A percentile compares a stretch with the other conserved stretches of the same genome.
Evolutionary conservation across 2,888 invertebrate genomes (phyloP).

Genomic region (Sturmia bella): DNA sequence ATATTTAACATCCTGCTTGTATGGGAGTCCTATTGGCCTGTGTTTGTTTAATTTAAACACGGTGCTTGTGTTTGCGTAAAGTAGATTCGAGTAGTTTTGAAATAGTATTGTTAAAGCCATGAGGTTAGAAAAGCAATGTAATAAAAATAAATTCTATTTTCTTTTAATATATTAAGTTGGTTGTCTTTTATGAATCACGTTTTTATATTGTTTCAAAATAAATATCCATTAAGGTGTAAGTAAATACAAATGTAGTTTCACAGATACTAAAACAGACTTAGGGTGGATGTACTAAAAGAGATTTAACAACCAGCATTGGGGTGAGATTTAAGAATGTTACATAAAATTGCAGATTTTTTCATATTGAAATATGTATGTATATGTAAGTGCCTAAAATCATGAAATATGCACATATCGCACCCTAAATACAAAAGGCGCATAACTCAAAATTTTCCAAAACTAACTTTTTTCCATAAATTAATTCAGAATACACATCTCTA

Average conservation of each 20-base stretch:
- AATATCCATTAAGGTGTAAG: conserved; percentile 67
- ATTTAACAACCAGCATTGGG: too few species aligned
- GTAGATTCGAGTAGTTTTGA: not conserved
- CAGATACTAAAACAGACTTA: conserved; percentile 3
- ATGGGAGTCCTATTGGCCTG: not conserved
- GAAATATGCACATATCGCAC: too few species aligned
- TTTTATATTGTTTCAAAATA: conserved; percentile 54
- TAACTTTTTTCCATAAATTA: too few species aligned
- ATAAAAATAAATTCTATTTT: conserved; percentile 39
- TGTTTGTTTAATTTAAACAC: not conserved
- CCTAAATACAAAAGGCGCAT: too few species aligned
- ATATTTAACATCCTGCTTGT: conserved; percentile 1
- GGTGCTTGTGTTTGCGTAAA: conserved; percentile 6
- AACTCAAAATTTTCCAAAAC: too few species aligned
- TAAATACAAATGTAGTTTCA: conserved; percentile 53
- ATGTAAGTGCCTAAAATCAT: too few species aligned
- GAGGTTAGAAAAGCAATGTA: conserved; percentile 46
- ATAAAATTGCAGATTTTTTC: too few species aligned
- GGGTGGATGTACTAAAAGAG: not conserved
- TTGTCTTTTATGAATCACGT: conserved; percentile 61
- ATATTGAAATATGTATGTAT: too few species aligned
- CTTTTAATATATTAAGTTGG: conserved; percentile 30
- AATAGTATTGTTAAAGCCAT: conserved; percentile 34
- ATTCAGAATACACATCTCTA: too few species aligned
- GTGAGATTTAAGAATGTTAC: too few species aligned